Evolutionary conservation across 2,113 vertebrate species (phyloP), one percentile per base, ranked within the genome.

Genomic region (Aix galericulata): DNA sequence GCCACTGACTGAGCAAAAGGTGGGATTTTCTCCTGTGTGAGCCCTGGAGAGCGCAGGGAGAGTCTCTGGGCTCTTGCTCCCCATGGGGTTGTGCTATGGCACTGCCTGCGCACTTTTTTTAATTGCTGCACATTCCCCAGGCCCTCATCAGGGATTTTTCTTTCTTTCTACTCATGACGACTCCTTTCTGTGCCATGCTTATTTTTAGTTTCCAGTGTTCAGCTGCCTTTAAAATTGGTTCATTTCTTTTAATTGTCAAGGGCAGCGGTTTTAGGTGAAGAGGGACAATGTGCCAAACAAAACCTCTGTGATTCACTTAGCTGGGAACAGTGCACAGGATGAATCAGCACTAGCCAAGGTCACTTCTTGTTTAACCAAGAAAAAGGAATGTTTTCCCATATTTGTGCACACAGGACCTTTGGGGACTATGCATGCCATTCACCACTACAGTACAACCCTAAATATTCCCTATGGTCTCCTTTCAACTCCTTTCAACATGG

Each of bases 341-440:
- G 95, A 97, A 94, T 96, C 93, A 94, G 96, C 95, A 93, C n/a
- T 36, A 62, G 67, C 84, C 91, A 96, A 94, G 95, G 96, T 93
- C 93, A 94, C 62, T 81, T 83, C 50, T 82, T 92, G 29, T 91
- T 93, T 76, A 85, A 82, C 25, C 40, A 87, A 73, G 38, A 82
- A 93, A 42, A 88, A 75, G n/a, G 58, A 95, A 50, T 46, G 23
- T 73, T 87, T 79, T 55, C 59, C 67, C 78, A 80, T 36, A 32
- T 85, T 15, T 76, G n/a, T 60, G 56, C 13, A 38, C 50, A 29
- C 9, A 53, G 42, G 27, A 53, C 66, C 67, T 79, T 40, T 44
- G 36, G 55, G 44, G 32, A 74, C 40, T 56, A 17, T 6, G 6
- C 60, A 18, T 60, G 64, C 38, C 34, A 59, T 81, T 67, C 36